A percentile compares a stretch with the other conserved stretches of the same genome.
Conservation (phyloP, 1,140 invertebrate species). For the Lepidurus apus region DNA sequence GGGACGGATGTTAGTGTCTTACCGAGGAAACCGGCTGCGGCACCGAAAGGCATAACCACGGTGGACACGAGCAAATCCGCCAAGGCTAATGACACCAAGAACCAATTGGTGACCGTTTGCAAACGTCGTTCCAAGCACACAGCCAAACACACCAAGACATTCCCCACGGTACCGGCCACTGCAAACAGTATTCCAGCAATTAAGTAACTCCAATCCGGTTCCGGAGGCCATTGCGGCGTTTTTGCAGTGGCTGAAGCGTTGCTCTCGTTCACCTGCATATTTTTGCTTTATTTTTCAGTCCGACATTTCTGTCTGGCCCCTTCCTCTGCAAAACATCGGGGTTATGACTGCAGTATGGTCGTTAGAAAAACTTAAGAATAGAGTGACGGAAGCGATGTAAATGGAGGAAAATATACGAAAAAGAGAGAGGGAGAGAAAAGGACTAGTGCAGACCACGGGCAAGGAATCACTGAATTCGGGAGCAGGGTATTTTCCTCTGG, state of each 20-base stretch:
- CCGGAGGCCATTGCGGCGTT: neutral
- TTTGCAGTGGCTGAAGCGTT: neutral
- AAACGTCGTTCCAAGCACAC: slow-evolving; percentile 75
- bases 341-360: no score
- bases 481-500: no score
- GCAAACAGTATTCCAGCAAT: slow-evolving; percentile 71
- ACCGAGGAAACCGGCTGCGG: slow-evolving; percentile 78
- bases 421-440: neutral
- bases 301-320: neutral
- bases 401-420: no score
- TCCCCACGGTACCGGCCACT: slow-evolving; percentile 78
- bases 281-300: neutral
- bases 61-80: slow-evolving; percentile 86
- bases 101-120: slow-evolving; percentile 92
- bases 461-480: neutral
- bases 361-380: no score
- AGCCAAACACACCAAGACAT: slow-evolving; percentile 84
- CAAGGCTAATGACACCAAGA: slow-evolving; percentile 84
- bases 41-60: slow-evolving; percentile 84
- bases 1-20: slow-evolving; percentile 46
- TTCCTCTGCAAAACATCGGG: neutral
- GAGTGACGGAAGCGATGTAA: no score
- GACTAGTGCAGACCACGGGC: neutral
- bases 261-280: slow-evolving; percentile 1
- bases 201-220: slow-evolving; percentile 45